A percentile compares a stretch with the other conserved stretches of the same genome.
phyloP scores from a whole-genome alignment of 2,888 invertebrate genomes.

The Ceraclea dissimilis region DNA sequence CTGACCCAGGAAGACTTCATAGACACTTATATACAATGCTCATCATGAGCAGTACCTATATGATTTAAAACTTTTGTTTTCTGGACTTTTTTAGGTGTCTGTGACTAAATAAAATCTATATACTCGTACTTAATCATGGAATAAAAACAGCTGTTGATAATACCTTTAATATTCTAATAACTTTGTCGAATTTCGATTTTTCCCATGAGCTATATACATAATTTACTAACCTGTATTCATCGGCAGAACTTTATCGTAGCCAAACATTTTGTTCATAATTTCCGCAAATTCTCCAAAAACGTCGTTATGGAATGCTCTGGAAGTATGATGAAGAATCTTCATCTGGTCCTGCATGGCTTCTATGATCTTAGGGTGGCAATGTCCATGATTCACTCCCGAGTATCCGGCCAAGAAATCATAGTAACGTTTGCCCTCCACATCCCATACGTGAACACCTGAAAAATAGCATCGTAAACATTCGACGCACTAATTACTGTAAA shows the following conservation, averaged over 20 bases:
- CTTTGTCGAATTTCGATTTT: too few species aligned
- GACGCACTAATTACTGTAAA: too few species aligned
- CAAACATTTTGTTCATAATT: slow-evolving; percentile 61
- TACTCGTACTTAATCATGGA: neutral
- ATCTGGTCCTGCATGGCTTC: slow-evolving; percentile 52
- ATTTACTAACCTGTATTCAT: slow-evolving; percentile 63
- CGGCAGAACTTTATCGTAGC: slow-evolving; percentile 70
- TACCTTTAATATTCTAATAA: too few species aligned
- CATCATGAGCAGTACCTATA: too few species aligned
- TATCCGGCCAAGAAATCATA: slow-evolving; percentile 76
- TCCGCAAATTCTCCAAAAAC: slow-evolving; percentile 68
- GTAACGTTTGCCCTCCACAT: slow-evolving; percentile 70
- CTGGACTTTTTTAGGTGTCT: too few species aligned
- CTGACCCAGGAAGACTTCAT: too few species aligned
- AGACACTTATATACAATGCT: too few species aligned
- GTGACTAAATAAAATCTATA: too few species aligned
- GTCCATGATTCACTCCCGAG: slow-evolving; percentile 75
- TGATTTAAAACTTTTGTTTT: too few species aligned
- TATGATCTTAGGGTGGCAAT: slow-evolving; percentile 67
- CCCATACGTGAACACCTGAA: slow-evolving; percentile 70
- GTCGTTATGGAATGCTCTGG: slow-evolving; percentile 69
- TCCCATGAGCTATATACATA: too few species aligned
- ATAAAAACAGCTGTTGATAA: too few species aligned
- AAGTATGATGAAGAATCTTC: slow-evolving; percentile 59
- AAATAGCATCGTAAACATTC: too few species aligned